A percentile compares a stretch with the other conserved stretches of the same genome.
These are phyloP conservation scores for Nothobranchius furzeri DNA, from an alignment of 2,113 vertebrate genomes.

Conservation along the genomic window DNA sequence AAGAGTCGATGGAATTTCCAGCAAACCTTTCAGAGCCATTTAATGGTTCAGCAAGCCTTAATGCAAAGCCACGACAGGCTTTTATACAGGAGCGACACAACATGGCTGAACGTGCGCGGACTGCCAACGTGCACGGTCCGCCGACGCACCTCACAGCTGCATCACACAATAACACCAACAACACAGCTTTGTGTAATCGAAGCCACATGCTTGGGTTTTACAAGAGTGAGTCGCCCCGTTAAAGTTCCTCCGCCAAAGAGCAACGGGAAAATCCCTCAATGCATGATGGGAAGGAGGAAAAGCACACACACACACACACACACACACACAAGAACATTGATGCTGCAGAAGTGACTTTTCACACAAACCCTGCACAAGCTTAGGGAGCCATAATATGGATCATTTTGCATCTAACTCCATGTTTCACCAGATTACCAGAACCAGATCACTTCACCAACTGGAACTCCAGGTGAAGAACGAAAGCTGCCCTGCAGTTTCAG, in stretches of 20 bases:
- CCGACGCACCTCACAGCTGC: slow-evolving; percentile 9
- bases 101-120: slow-evolving; percentile 1
- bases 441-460: too few species aligned
- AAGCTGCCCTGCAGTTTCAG: too few species aligned
- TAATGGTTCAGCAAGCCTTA: slow-evolving; percentile 66
- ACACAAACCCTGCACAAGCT: neutral
- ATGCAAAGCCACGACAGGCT: slow-evolving; percentile 57
- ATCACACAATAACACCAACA: slow-evolving; percentile 4
- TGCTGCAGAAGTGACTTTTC: neutral
- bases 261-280: slow-evolving; percentile 72
- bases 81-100: slow-evolving; percentile 30
- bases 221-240: slow-evolving; percentile 67
- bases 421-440: neutral
- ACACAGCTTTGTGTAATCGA: slow-evolving; percentile 33
- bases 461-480: neutral
- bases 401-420: too few species aligned
- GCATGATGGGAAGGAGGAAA: slow-evolving; percentile 65
- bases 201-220: slow-evolving; percentile 67
- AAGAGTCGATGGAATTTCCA: slow-evolving; percentile 61
- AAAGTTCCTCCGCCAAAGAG: slow-evolving; percentile 71
- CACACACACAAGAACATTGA: neutral
- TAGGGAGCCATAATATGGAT: too few species aligned
- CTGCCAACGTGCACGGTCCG: neutral
- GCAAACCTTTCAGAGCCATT: slow-evolving; percentile 67
- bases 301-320: slow-evolving; percentile 19